phyloP scores from a whole-genome alignment of 2,888 invertebrate species.

The Theodoxus fluviatilis region DNA sequence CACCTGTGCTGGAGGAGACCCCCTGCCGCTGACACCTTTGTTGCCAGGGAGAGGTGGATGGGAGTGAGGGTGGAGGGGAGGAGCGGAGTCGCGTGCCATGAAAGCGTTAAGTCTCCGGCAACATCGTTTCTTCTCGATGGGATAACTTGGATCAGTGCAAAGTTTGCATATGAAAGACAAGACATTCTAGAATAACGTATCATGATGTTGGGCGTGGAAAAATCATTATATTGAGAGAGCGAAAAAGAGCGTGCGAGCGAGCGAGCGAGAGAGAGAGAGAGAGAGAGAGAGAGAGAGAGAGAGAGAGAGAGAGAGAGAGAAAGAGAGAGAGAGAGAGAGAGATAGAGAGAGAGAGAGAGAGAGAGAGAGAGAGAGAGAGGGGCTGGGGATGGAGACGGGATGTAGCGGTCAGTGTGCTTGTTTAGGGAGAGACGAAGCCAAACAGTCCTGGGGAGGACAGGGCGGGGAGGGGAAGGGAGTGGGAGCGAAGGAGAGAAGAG shows the following conservation, averaged over 20 bases:
- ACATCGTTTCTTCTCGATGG: no score
- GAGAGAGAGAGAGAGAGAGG: slow-evolving; percentile 1
- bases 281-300: not conserved
- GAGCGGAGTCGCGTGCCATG: no score
- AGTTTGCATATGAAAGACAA: no score
- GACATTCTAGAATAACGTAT: no score
- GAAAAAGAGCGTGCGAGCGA: slow-evolving; percentile 15
- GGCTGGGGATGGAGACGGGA: not conserved
- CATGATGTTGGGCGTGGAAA: no score
- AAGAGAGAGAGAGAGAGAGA: not conserved
- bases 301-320: slow-evolving; percentile 7
- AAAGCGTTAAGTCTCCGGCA: no score
- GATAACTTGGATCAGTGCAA: no score
- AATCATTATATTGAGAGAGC: no score
- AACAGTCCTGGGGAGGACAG: not conserved
- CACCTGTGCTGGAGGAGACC: no score
- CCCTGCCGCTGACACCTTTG: no score
- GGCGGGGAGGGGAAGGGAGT: not conserved
- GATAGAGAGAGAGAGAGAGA: slow-evolving; percentile 4
- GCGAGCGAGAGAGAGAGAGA: slow-evolving; percentile 14
- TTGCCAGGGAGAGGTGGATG: no score
- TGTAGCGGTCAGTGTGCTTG: not conserved
- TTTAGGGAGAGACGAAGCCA: not conserved
- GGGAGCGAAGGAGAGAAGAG: not conserved
- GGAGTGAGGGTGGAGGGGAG: no score